A percentile compares a stretch with the other conserved stretches of the same genome.
These are phyloP conservation scores for Diplolepis rosae DNA, from an alignment of 2,888 invertebrate species.

Conservation along the genomic window DNA sequence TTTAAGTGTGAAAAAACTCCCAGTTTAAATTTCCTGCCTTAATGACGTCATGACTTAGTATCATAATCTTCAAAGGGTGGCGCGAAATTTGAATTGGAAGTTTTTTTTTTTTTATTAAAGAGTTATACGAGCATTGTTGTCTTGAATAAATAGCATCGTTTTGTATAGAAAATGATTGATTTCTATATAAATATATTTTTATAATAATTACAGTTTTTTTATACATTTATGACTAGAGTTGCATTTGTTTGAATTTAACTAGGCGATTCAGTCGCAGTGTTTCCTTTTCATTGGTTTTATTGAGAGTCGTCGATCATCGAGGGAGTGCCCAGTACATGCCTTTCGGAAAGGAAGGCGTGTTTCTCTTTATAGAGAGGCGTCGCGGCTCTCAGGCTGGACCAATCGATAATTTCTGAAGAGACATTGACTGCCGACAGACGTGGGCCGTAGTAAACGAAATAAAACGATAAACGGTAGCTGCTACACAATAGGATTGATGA, in stretches of 20 bases:
- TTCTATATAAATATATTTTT: too few species aligned
- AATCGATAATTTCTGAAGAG: constrained; percentile 66
- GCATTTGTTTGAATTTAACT: neutral
- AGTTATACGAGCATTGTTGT: too few species aligned
- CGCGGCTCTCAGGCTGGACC: constrained; percentile 52
- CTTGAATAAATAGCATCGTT: too few species aligned
- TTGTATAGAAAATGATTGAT: too few species aligned
- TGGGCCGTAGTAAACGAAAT: constrained; percentile 24
- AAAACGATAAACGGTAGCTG: constrained; percentile 29
- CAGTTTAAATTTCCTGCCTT: too few species aligned
- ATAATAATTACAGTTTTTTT: too few species aligned
- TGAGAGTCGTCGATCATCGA: constrained; percentile 28
- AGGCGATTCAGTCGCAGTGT: neutral
- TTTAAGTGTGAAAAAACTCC: too few species aligned
- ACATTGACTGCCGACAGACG: constrained; percentile 50
- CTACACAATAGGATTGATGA: constrained; percentile 3
- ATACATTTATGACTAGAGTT: neutral
- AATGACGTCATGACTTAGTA: too few species aligned
- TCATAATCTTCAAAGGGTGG: too few species aligned
- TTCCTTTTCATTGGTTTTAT: neutral
- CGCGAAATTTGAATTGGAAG: too few species aligned
- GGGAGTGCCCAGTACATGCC: constrained; percentile 50
- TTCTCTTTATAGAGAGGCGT: constrained; percentile 62
- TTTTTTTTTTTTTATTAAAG: too few species aligned
- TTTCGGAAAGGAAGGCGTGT: constrained; percentile 63